Evolutionary conservation across 2,113 vertebrate species (phyloP).

Genomic region (Mirza zaza): DNA sequence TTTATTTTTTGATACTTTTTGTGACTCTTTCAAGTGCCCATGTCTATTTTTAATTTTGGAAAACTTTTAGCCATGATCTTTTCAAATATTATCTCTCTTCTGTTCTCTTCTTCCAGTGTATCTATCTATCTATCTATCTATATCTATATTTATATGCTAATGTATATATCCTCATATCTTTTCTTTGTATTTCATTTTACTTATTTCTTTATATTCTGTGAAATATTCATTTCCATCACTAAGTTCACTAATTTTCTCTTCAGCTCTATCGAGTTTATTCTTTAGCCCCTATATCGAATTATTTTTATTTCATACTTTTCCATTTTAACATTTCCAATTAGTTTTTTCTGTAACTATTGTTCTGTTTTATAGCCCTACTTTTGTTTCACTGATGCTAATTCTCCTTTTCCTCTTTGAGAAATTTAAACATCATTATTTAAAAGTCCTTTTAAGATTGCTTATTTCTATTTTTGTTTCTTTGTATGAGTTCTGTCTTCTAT

Average conservation of each 20-base stretch:
- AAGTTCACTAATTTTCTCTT: constrained; percentile 40
- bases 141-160: not conserved
- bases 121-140: too few relatives aligned
- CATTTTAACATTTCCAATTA: constrained; percentile 6
- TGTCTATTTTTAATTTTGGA: not conserved
- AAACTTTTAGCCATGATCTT: not conserved
- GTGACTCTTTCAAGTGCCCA: not conserved
- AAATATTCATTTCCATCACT: not conserved
- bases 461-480: constrained; percentile 1
- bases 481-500: not conserved
- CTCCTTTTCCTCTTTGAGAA: not conserved
- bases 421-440: constrained; percentile 12
- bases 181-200: constrained; percentile 10
- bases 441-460: constrained; percentile 23
- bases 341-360: not conserved
- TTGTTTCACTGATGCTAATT: not conserved
- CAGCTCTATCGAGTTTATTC: not conserved
- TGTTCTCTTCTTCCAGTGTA: not conserved
- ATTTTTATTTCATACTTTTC: constrained; percentile 27
- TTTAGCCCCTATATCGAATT: not conserved
- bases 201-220: not conserved
- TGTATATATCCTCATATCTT: not conserved
- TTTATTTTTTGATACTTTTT: constrained; percentile 10
- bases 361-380: not conserved
- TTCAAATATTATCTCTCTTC: not conserved